These are phyloP conservation scores for Loris lydekkerianus DNA, from an alignment of 2,797 vertebrate genomes.

Conservation along the genomic window DNA sequence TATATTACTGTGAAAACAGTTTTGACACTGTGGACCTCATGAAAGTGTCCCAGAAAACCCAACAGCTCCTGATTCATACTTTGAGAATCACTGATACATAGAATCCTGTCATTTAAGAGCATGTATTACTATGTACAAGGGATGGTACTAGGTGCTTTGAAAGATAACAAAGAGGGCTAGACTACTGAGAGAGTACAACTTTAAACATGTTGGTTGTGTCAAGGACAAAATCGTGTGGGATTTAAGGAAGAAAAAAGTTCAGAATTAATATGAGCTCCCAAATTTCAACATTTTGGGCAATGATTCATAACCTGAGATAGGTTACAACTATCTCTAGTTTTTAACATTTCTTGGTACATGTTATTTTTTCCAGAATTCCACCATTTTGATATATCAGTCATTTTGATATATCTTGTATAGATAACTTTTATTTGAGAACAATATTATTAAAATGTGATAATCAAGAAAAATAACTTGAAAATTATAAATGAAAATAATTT, in stretches of 20 bases:
- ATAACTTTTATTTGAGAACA: not conserved
- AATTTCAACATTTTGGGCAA: not conserved
- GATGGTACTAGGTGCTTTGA: not conserved
- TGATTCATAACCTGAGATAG: not conserved
- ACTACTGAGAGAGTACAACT: not conserved
- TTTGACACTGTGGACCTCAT: not conserved
- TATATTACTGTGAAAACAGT: not conserved
- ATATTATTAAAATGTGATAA: not conserved
- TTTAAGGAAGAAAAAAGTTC: not conserved
- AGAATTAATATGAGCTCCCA: not conserved
- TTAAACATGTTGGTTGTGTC: not conserved
- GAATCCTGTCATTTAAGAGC: not conserved
- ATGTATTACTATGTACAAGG: not conserved
- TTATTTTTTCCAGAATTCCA: not conserved
- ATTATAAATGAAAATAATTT: no score
- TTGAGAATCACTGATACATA: not conserved
- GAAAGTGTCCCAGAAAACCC: not conserved
- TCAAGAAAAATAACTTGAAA: not conserved
- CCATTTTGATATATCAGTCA: not conserved
- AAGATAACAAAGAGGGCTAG: not conserved
- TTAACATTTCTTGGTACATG: not conserved
- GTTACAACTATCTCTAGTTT: not conserved
- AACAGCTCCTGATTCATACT: not conserved
- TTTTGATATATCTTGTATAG: not conserved
- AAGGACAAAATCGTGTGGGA: not conserved